Conservation (phyloP, 2,888 invertebrate genomes). For the Rhagophthalmus giganteus region DNA sequence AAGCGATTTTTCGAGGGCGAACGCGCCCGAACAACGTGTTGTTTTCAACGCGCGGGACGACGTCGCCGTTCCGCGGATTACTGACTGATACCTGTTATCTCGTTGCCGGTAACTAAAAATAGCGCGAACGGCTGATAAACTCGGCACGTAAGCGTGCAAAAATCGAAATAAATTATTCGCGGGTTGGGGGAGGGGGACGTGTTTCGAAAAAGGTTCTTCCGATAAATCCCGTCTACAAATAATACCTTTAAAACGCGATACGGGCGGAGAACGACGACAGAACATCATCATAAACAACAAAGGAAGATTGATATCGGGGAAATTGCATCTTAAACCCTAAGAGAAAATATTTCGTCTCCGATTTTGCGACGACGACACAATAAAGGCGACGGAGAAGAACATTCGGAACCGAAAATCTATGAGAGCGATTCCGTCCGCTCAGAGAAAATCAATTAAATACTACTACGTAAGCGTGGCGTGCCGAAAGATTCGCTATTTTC, state of each 20-base stretch:
- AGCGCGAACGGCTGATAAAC: not conserved
- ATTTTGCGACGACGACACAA: conserved; percentile 30
- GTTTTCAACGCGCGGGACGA: too few species aligned
- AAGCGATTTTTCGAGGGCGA: too few species aligned
- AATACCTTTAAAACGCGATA: conserved; percentile 4
- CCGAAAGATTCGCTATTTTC: conserved; percentile 26
- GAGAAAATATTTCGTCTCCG: conserved; percentile 33
- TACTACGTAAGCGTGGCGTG: conserved; percentile 14
- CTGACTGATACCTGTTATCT: not conserved
- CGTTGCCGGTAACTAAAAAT: not conserved
- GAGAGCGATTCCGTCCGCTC: conserved; percentile 14
- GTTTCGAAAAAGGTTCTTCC: not conserved
- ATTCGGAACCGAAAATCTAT: conserved; percentile 24
- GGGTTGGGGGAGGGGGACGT: too few species aligned
- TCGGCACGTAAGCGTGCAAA: not conserved
- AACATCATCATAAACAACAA: conserved; percentile 32
- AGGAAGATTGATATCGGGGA: conserved; percentile 32
- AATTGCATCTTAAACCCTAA: conserved; percentile 31
- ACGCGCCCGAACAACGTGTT: too few species aligned
- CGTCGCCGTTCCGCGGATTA: not conserved
- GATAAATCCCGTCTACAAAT: not conserved
- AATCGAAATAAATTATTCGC: not conserved
- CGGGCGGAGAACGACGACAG: conserved; percentile 22
- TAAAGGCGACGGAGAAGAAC: conserved; percentile 19
- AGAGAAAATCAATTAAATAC: conserved; percentile 31